These are phyloP conservation scores for Asbolus verrucosus DNA, from an alignment of 1,140 invertebrate species.

Conservation along the genomic window DNA sequence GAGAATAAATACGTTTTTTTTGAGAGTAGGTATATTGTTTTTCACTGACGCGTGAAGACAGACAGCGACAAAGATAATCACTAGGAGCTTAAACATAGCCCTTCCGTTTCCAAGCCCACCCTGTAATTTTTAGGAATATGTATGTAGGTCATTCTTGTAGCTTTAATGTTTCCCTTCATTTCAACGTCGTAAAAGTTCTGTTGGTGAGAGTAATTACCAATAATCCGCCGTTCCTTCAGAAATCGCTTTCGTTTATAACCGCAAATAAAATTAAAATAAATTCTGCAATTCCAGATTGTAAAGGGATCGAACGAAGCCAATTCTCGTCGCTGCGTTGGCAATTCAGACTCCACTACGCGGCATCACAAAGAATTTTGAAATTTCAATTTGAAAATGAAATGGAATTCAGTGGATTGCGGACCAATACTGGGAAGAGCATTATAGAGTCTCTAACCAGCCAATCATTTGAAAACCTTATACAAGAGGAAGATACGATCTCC, in stretches of 20 bases:
- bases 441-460: conserved; percentile 55
- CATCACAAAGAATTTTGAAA: conserved; percentile 56
- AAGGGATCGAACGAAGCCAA: conserved; percentile 32
- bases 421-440: conserved; percentile 47
- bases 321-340: conserved; percentile 45
- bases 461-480: conserved; percentile 54
- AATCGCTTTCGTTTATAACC: conserved; percentile 27
- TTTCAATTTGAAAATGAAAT: conserved; percentile 59
- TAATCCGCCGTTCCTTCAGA: not conserved
- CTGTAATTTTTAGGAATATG: no score
- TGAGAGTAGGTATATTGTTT: no score
- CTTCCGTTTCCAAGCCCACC: no score
- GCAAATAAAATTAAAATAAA: conserved; percentile 48
- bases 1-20: no score
- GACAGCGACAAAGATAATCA: no score
- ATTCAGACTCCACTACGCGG: conserved; percentile 45
- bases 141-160: no score
- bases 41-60: no score
- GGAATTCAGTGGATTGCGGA: conserved; percentile 50
- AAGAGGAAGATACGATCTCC: conserved; percentile 53
- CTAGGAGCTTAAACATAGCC: no score
- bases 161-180: not conserved
- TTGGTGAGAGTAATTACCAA: conserved; percentile 19
- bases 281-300: conserved; percentile 9
- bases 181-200: not conserved